Base-by-base conservation (phyloP, 2,113 vertebrate species). In the Rhineura floridana region DNA sequence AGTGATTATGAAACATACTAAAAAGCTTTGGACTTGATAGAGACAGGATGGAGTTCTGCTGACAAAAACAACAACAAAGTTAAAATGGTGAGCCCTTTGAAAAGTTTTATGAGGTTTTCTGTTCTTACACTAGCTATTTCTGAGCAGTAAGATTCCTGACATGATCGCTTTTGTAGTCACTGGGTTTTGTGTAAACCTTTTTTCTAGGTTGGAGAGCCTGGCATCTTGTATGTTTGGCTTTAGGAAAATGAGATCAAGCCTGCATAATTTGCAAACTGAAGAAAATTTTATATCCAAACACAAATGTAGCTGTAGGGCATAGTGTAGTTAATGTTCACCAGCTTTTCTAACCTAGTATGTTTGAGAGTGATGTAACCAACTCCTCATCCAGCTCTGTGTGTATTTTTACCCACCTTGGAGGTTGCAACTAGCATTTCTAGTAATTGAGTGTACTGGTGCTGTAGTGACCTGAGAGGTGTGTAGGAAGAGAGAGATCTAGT, bases 121-220 rank as follows among this genome's bases (percentile, higher is more conserved):
- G 75, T 92, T 93, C 87, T 88, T 73, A n/a, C 8, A 63, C 93
- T 36, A 75, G 0, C 82, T 95, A 81, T 13, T 19, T 87, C 42
- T 6, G 84, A 82, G 62, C 88, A 82, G 79, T 19, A 88, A 55
- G 46, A 36, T 87, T 89, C 72, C 84, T 88, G 85, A 30, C 87
- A 39, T 85, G 87, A 73, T 88, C 1, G 0, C 90, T 93, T 83
- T 79, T n/a, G 48, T 48, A 46, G 52, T 65, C 44, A 63, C 79
- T 93, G 80, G 9, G 46, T 90, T 93, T 92, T 79, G 30, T 89
- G 36, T 85, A 44, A 33, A 55, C 95, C 84, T 69, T 39, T 86
- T 79, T 77, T 0, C 72, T 81, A 36, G 3, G 1, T 75, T 83
- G 33, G 73, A 44, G 69, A 50, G 11, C n/a, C 28, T 85, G 77